Percentiles rank a stretch among this genome's conserved stretches.
Conservation (phyloP, 2,797 vertebrate genomes). For the Schizopygopsis pylzovi region DNA sequence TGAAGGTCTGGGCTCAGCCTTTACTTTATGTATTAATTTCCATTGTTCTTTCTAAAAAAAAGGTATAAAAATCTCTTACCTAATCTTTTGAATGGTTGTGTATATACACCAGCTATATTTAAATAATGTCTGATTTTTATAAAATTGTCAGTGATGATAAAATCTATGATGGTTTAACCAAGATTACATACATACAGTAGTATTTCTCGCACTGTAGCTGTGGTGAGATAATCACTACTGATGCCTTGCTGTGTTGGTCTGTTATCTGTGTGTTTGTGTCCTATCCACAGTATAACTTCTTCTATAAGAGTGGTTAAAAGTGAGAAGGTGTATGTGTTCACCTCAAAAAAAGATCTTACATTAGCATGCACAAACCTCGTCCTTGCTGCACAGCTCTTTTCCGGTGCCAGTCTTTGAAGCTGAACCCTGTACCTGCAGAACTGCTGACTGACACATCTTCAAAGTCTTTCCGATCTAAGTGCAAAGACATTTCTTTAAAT, state of each 20-base stretch:
- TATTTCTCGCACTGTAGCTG: conserved; percentile 8
- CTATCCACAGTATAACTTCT: neutral
- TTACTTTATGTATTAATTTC: too few relatives aligned
- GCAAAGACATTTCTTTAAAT: neutral
- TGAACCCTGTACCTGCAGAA: neutral
- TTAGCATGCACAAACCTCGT: neutral
- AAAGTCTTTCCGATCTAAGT: neutral
- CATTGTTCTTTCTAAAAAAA: too few relatives aligned
- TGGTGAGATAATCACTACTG: conserved; percentile 1
- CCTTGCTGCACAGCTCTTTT: conserved; percentile 10
- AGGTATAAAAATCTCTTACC: too few relatives aligned
- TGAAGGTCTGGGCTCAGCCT: too few relatives aligned
- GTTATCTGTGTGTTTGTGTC: neutral
- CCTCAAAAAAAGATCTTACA: conserved; percentile 7
- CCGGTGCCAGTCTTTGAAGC: conserved; percentile 23
- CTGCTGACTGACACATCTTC: neutral
- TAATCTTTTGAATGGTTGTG: too few relatives aligned
- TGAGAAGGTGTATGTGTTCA: neutral
- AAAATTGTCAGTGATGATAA: neutral
- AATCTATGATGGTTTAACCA: conserved; percentile 17
- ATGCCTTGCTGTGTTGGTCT: neutral
- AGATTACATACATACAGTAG: neutral
- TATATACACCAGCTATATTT: neutral
- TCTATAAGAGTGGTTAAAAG: neutral
- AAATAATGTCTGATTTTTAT: neutral